Evolutionary conservation across 2,113 vertebrate genomes (phyloP), one percentile per base, ranked within the genome.

Genomic region (Ctenomys sociabilis): DNA sequence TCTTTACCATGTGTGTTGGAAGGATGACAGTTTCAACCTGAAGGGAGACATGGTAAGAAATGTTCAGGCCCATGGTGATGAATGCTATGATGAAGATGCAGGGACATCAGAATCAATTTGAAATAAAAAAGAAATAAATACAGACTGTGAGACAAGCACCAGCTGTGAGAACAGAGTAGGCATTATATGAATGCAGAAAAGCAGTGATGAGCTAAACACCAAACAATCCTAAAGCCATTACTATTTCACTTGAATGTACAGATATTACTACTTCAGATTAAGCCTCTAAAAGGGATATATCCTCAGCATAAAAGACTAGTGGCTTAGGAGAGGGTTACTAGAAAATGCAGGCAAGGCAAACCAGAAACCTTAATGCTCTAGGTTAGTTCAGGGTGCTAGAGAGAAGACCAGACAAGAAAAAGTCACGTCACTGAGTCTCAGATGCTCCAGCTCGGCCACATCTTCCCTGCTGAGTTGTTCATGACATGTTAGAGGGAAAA

Each of bases 41-140:
- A 85, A 10, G 40, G 72, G 4, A 86, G 64, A 94, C 95, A 82
- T 45, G 13, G n/a, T 61, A 24, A 85, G 73, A 70, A 7, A 73
- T 37, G 30, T 52, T 85, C 64, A 68, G 45, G 49, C 7, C 30
- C 92, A 70, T 92, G 64, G 43, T 70, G 52, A 10, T 78, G 49
- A 94, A 61, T 57, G 22, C 77, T 78, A 43, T 84, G 45, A 85
- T 68, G 72, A 82, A 91, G 92, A 94, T 59, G 32, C 45, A 87
- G 73, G 19, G 77, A 54, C n/a, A 90, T 17, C 59, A 70, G 84
- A 88, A 19, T 93, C 70, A 93, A 37, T 78, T 87, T 92, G 75
- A 40, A 95, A 83, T 83, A 84, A 52, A 90, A 52, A 11, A 93
- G 40, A 92, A 75, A 24, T 35, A 81, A 43, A 83, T 87, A 72